Evolutionary conservation across 2,113 vertebrate genomes (phyloP), one percentile per base, ranked within the genome.

Genomic region (Syngnathus typhle): DNA sequence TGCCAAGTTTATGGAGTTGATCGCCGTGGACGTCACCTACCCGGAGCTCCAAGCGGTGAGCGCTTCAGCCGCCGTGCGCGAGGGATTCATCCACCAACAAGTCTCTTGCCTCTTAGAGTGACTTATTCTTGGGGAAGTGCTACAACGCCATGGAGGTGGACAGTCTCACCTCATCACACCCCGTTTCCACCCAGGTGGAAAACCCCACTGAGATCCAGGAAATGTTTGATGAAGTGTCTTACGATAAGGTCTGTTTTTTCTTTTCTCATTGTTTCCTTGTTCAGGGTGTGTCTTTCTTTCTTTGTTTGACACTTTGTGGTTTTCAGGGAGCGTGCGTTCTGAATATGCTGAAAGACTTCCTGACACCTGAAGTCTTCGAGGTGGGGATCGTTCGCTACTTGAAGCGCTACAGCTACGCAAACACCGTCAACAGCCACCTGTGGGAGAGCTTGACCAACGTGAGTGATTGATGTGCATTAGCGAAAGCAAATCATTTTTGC

Each of bases 171-270:
- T 96, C 94, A 1, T 96, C 95, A 23, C 96, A 98, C 69, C 93
- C 95, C 0, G 76, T 98, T 51, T 96, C 94, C 52, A 92, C 90
- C 32, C 85, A 88, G 0, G 94, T 95, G 68, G 94, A 95, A 82
- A 92, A 92, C 80, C 92, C 94, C 75, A 85, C 92, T 60, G 90
- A 96, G 85, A 98, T 97, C 84, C 89, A 77, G 79, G 94, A 98
- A 85, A 95, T 98, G 92, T 98, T 98, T 71, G 95, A 98, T 67
- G 78, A 92, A 0, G 93, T 98, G 71, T 98, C 95, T 2, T 97
- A 98, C 52, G 89, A 92, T 7, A 97, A 98, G 94, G 95, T 97
- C 13, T 49, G 68, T 0, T 32, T 7, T 39, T 56, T 3, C 36
- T 56, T 3, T 5, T 12, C 5, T 8, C 12, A 0, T 0, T 11